Base-by-base conservation (phyloP, 2,888 invertebrate genomes). In the Drosophila fungiperda region DNA sequence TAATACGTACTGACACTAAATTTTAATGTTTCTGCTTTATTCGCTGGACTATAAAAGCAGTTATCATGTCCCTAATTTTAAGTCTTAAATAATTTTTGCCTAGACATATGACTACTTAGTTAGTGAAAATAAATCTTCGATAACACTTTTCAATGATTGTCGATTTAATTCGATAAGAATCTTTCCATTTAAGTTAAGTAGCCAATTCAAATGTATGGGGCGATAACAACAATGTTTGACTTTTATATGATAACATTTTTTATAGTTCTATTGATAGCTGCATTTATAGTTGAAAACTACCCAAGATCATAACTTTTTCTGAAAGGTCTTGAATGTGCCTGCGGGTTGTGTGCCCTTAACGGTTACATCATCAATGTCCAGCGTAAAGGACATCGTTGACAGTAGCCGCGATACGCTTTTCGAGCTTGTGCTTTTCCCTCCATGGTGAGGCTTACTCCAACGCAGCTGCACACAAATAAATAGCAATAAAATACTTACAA, bases 401-500 rank as follows among this genome's bases (percentile, higher is more conserved):
- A 1, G 94, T 93, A 1, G 94, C 93, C 1, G 95, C 94, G 84
- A 96, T 95, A 76, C 96, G 94, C 5, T 96, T 96, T 92, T 98
- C 96, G 92, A 98, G 98, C 92, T 96, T 96, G 55, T 95, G 94
- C 6, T 26, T 29, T 29, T 29, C 29, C 96, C 79, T 97, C 96
- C 64, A 95, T 94, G 0, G 98, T 98, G 61, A 98, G 93, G 78
- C 68, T 4, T 80, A 78, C 1, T 69, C 54, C 1, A 68, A 62
- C 7, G 73, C 68, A 11, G 76, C 73, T 20, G 80, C 61, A 20
- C n/a, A 4, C 26, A 20, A n/a, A 29, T 29, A 26, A 15, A 32
- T 11, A 3, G 7, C 36, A 36, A 36, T 17, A 36, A 36, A 36
- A 36, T 36, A 36, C 15, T 17, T 7, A 7, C 7, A 36, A 45